Percentiles rank a stretch among this genome's conserved stretches.
phyloP scores from a whole-genome alignment of 1,140 invertebrate species.

The Zophobas morio region DNA sequence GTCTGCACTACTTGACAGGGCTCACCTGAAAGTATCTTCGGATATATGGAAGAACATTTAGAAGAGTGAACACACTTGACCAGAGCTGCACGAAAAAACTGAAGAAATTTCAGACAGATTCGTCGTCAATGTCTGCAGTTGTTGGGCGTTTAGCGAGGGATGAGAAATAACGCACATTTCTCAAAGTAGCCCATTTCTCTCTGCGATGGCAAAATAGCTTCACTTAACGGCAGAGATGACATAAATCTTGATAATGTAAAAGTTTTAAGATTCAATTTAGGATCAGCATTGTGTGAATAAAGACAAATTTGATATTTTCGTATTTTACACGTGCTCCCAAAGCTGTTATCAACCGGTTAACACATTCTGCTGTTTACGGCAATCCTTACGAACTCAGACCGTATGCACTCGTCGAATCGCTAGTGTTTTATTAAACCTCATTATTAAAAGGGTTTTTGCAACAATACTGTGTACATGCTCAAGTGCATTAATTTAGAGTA shows the following conservation, averaged over 20 bases:
- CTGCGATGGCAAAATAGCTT: conserved; percentile 49
- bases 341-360: background rate
- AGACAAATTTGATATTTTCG: conserved; percentile 47
- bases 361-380: background rate
- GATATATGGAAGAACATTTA: background rate
- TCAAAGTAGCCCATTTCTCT: conserved; percentile 37
- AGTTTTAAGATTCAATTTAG: conserved; percentile 59
- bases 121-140: conserved; percentile 24
- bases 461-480: too few relatives aligned
- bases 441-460: too few relatives aligned
- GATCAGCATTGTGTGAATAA: conserved; percentile 46
- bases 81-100: background rate
- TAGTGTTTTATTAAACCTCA: too few relatives aligned
- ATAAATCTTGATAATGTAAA: conserved; percentile 59
- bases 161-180: conserved; percentile 40
- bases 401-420: too few relatives aligned
- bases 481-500: background rate
- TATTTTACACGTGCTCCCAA: conserved; percentile 28
- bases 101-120: conserved; percentile 22
- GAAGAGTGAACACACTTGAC: background rate
- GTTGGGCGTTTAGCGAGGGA: conserved; percentile 24
- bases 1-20: conserved; percentile 9
- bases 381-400: background rate
- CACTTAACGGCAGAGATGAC: conserved; percentile 56
- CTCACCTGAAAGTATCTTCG: conserved; percentile 22